Base-by-base conservation (phyloP, 1,140 invertebrate species). In the Drosophila bifasciata region DNA sequence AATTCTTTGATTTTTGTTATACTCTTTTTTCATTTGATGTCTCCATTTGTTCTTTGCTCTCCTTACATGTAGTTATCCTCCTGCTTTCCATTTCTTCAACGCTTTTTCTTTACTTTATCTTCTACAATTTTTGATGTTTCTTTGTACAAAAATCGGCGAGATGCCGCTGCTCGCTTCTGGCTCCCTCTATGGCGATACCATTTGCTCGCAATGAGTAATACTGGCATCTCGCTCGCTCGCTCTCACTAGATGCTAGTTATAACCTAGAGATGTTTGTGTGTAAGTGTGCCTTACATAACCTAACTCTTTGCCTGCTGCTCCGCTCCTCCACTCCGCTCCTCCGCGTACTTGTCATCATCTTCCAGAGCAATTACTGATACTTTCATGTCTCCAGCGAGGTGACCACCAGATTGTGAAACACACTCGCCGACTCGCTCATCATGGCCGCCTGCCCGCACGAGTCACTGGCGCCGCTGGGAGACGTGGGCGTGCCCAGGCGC, bases 301-400 rank as follows among this genome's bases (percentile, higher is more conserved):
- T 74, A 51, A 49, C 52, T 49, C 67, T 71, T 75, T 75, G 71
- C 70, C 71, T 75, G 63, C 57, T 28, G 8, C 28, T 28, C 28
- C 8, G 60, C 32, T 36, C 9, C 11, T 32, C 9, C 28, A 0
- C 28, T 32, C 55, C 32, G 41, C 21, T 46, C 23, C 39, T 28
- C n/a, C 1, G 17, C 43, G 28, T 9, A 28, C 28, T 28, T 44
- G 13, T n/a, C 17, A 36, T 55, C 55, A 25, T 41, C 44, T 72
- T 49, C n/a, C 19, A 19, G 8, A 40, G 17, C 28, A 52, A 46
- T 70, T 91, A 91, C 71, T 91, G 90, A 69, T 83, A 91, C 61
- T 77, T 92, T 92, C 91, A 95, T 90, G 94, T 95, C 81, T 95
- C 95, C 71, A 95, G 89, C 4, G 94, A 95, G 3, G 95, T 94